A percentile compares a stretch with the other conserved stretches of the same genome.
phyloP scores from a whole-genome alignment of 2,797 vertebrate genomes.

The Lerista edwardsae region DNA sequence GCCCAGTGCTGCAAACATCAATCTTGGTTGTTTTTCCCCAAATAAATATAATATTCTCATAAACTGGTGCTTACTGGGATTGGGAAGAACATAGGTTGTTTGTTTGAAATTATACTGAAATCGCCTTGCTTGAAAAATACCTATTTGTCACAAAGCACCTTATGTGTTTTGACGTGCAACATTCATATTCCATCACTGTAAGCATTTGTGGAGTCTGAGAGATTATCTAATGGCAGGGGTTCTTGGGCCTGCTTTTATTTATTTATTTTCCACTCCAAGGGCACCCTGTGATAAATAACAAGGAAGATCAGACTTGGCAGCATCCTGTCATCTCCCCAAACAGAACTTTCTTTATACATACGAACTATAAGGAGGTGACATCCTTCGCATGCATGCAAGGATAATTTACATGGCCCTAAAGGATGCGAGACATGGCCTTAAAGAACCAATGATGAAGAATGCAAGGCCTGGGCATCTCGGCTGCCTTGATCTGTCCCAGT shows the following conservation, averaged over 20 bases:
- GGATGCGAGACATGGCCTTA: not conserved
- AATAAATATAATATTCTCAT: constrained; percentile 10
- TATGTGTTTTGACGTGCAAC: not conserved
- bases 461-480: not conserved
- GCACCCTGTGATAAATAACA: constrained; percentile 9
- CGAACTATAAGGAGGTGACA: not conserved
- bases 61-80: constrained; percentile 18
- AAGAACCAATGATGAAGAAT: not conserved
- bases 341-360: not conserved
- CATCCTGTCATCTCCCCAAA: not conserved
- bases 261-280: not conserved
- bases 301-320: constrained; percentile 32
- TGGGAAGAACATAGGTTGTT: constrained; percentile 2
- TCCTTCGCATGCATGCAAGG: not conserved
- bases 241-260: not conserved
- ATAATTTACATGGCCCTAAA: constrained; percentile 11
- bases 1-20: constrained; percentile 21
- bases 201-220: constrained; percentile 11
- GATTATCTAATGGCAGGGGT: constrained; percentile 6
- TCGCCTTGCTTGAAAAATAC: constrained; percentile 17
- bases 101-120: not conserved
- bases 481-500: not conserved
- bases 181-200: constrained; percentile 18
- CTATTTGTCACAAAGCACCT: constrained; percentile 29
- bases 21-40: not conserved